phyloP scores from a whole-genome alignment of 2,888 invertebrate species.

The Caenorhabditis sp. region DNA sequence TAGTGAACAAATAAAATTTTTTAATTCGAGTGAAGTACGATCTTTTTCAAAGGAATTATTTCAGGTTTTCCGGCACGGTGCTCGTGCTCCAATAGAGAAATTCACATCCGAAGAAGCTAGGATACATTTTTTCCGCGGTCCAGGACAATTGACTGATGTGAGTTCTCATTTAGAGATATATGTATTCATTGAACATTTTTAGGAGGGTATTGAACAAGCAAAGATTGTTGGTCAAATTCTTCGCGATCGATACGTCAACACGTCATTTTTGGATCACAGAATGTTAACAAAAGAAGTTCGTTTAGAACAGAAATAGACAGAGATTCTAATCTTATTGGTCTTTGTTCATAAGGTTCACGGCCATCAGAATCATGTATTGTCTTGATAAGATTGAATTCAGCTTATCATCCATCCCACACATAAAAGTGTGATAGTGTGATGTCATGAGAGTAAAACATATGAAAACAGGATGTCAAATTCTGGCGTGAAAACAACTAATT shows the following conservation, averaged over 20 bases:
- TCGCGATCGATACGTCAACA: conserved; percentile 28
- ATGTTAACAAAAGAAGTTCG: conserved; percentile 35
- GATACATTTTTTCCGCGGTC: conserved; percentile 41
- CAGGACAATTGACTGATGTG: conserved; percentile 49
- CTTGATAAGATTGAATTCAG: conserved; percentile 2
- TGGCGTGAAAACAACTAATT: background rate
- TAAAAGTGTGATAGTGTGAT: background rate
- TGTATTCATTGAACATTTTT: background rate
- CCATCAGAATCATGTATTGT: background rate
- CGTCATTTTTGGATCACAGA: conserved; percentile 26
- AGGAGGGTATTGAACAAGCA: conserved; percentile 41
- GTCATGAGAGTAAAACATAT: background rate
- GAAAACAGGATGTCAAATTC: no score
- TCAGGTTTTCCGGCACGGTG: conserved; percentile 50
- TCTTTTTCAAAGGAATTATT: background rate
- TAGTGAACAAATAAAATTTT: no score
- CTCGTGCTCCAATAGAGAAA: conserved; percentile 39
- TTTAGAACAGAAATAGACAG: background rate
- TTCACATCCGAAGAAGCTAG: conserved; percentile 41
- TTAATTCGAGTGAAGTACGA: no score
- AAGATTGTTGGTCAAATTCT: conserved; percentile 32
- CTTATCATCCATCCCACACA: no score
- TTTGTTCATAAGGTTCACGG: no score
- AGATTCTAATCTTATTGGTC: background rate
- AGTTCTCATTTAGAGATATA: conserved; percentile 1